Evolutionary conservation across 2,113 vertebrate genomes (phyloP), one percentile per base, ranked within the genome.

Genomic region (Baryphthengus martii): DNA sequence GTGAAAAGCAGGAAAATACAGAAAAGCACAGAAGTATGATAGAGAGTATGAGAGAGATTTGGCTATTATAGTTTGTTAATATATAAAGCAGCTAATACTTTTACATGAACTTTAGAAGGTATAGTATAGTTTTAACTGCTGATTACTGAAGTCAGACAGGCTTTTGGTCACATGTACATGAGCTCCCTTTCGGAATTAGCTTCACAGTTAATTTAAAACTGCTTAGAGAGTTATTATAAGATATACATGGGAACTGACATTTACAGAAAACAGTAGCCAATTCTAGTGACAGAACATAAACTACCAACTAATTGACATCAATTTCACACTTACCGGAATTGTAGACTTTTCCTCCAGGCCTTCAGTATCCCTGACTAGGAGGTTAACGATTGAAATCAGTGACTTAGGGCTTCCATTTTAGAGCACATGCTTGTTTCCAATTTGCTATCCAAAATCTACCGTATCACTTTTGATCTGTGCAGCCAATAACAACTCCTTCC

Each of bases 191-290:
- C 71, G 83, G 83, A 97, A 93, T 91, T 93, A 95, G 71, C 89
- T 92, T 96, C 93, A 84, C 72, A 78, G 73, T 93, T 97, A 84
- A 94, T 93, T 95, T 90, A 90, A 94, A 95, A 94, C 83, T 95
- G 68, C 82, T 88, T 91, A 93, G 79, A 90, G 79, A 89, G 81
- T 79, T 47, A 52, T 88, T 95, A 88, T 86, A 90, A 91, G 89
- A 78, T 95, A 78, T 79, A 90, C 73, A 81, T 65, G 92, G 88
- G 68, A 76, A 90, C 19, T 87, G 47, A 81, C 76, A 63, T 93
- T 94, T 88, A 91, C 63, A 70, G 55, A 92, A 78, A 92, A 90
- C 77, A 83, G 90, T 91, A 96, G 88, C 93, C 59, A 90, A 77
- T 92, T 94, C 92, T 94, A 95, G 85, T 95, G 78, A 87, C 70